Evolutionary conservation across 1,140 invertebrate species (phyloP).

Genomic region (Aphelinus atriplicis): DNA sequence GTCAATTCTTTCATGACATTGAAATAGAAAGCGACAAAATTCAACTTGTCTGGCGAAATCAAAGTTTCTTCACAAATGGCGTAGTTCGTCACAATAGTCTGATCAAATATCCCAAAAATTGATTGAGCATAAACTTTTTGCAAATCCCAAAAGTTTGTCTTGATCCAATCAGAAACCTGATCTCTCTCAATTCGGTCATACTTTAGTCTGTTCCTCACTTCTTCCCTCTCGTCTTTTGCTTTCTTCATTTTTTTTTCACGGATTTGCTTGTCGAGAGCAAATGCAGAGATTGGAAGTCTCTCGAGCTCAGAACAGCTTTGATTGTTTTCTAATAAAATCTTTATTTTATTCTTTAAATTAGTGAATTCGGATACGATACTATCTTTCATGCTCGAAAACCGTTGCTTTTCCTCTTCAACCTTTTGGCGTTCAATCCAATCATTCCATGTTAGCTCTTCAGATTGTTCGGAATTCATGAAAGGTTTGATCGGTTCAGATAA

Average conservation of each 20-base stretch:
- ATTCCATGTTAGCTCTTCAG: slow-evolving; percentile 46
- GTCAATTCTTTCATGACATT: slow-evolving; percentile 36
- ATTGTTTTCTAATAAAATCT: slow-evolving; percentile 55
- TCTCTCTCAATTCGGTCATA: slow-evolving; percentile 54
- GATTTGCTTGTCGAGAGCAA: slow-evolving; percentile 51
- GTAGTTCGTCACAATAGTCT: slow-evolving; percentile 62
- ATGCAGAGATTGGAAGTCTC: slow-evolving; percentile 51
- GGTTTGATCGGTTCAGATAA: neutral
- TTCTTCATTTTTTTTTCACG: slow-evolving; percentile 52
- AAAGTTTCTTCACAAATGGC: slow-evolving; percentile 38
- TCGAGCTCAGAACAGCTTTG: slow-evolving; percentile 48
- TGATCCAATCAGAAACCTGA: slow-evolving; percentile 60
- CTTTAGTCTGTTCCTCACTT: slow-evolving; percentile 53
- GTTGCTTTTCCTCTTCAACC: slow-evolving; percentile 39
- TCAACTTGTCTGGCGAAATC: slow-evolving; percentile 17
- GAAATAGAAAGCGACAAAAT: slow-evolving; percentile 42
- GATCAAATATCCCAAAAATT: slow-evolving; percentile 58
- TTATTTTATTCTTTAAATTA: slow-evolving; percentile 47
- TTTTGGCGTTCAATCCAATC: slow-evolving; percentile 49
- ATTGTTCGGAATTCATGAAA: neutral
- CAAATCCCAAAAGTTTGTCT: slow-evolving; percentile 56
- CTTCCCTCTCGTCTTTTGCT: slow-evolving; percentile 58
- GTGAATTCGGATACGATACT: slow-evolving; percentile 45
- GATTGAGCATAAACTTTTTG: slow-evolving; percentile 57
- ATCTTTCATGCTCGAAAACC: slow-evolving; percentile 35